Evolutionary conservation across 2,888 invertebrate genomes (phyloP), one percentile per base, ranked within the genome.

Genomic region (Parnassius smintheus): DNA sequence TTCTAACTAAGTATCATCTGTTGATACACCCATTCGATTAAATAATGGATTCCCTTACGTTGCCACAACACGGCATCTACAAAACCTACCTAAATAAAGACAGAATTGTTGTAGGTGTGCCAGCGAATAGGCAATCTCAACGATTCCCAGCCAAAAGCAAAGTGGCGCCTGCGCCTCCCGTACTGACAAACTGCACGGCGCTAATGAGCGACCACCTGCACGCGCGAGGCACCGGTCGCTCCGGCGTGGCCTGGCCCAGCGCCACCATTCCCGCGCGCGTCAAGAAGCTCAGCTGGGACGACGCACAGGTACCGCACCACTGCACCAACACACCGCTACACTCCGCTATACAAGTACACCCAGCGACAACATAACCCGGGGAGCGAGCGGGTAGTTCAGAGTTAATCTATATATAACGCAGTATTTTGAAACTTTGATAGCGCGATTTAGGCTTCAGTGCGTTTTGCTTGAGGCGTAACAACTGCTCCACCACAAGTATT

Each of bases 241-340:
- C 88, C 56, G 91, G 91, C 53, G 91, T 91, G 61, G 91, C 93
- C 58, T 96, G 96, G 95, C 95, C 96, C 0, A 88, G 92, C 64
- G 92, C 93, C 61, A 94, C 95, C 65, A 94, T 95, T 45, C 94
- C 95, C 7, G 93, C 94, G 59, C 86, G 95, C 56, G 95, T 95
- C 66, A 96, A 96, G 86, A 96, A 96, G 77, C 92, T 96, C 59
- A 95, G 95, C 81, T 96, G 96, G 96, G 95, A 94, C 73, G 95
- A 96, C 78, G 94, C 72, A 42, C 73, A 75, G 60, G 64, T 63
- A 55, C n/a, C 35, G 35, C 35, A 35, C 3, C 3, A 35, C 4
- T 11, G 46, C 18, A 41, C 10, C 10, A 55, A 2, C 7, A 9
- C 48, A 10, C 1, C 25, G 13, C 13, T 48, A 13, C 18, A 48